phyloP scores from a whole-genome alignment of 2,888 invertebrate genomes.

The Drosophila longiperda region DNA sequence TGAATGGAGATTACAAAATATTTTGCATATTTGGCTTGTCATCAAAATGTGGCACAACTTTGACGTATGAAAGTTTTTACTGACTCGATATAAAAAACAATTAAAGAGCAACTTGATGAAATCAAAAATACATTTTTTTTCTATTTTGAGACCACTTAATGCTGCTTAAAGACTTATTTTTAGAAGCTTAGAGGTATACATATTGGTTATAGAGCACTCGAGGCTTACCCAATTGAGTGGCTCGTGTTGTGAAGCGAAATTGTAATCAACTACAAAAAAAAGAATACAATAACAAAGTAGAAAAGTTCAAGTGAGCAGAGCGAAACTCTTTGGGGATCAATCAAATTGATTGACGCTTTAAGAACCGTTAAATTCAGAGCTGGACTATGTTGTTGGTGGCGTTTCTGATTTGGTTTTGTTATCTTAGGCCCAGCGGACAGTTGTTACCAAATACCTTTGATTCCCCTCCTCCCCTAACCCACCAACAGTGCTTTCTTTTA shows the following conservation, averaged over 20 bases:
- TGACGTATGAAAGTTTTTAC: neutral
- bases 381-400: constrained; percentile 14
- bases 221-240: constrained; percentile 23
- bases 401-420: constrained; percentile 18
- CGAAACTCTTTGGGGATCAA: constrained; percentile 61
- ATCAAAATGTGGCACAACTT: neutral
- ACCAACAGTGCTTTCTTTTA: constrained; percentile 43
- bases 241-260: constrained; percentile 42
- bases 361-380: constrained; percentile 56
- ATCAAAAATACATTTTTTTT: neutral
- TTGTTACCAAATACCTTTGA: constrained; percentile 67
- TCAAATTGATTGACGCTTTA: constrained; percentile 71
- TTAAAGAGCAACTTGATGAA: neutral
- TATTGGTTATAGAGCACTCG: constrained; percentile 5
- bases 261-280: constrained; percentile 12
- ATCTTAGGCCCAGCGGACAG: constrained; percentile 57
- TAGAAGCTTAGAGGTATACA: neutral
- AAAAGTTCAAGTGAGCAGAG: constrained; percentile 29
- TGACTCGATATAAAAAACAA: neutral
- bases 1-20: no score
- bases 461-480: neutral
- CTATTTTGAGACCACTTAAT: neutral
- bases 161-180: neutral
- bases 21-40: neutral
- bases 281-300: neutral